Percentiles rank a stretch among this genome's conserved stretches.
Conservation (phyloP, 2,113 vertebrate genomes). For the Myotis brandtii region DNA sequence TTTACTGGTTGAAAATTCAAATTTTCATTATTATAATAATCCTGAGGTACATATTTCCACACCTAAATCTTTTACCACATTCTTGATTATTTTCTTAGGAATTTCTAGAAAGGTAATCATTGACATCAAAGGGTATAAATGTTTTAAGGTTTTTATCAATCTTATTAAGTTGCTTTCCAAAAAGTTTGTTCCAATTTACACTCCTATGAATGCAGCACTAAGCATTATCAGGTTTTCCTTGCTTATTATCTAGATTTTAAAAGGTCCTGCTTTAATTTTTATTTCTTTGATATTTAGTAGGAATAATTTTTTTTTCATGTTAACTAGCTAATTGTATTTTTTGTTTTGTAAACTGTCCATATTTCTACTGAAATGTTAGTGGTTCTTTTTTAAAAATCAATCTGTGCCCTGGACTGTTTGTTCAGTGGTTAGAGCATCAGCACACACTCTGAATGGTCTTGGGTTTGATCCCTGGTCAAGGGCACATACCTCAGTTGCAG, state of each 20-base stretch:
- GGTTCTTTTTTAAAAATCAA: neutral
- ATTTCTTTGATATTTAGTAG: constrained; percentile 49
- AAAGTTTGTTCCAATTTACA: constrained; percentile 38
- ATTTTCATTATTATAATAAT: constrained; percentile 51
- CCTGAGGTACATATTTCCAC: constrained; percentile 28
- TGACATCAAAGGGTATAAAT: constrained; percentile 22
- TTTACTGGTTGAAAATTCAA: neutral
- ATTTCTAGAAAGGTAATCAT: neutral
- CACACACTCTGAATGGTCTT: no score
- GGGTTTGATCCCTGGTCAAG: no score
- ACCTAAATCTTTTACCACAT: constrained; percentile 43
- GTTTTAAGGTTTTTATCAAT: constrained; percentile 50
- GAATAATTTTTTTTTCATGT: neutral
- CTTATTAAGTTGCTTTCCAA: constrained; percentile 20
- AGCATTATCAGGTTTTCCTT: constrained; percentile 29
- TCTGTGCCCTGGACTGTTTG: no score
- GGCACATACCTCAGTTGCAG: no score
- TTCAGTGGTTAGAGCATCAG: no score
- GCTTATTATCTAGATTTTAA: constrained; percentile 43
- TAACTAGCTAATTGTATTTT: constrained; percentile 28
- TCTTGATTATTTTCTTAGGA: constrained; percentile 40
- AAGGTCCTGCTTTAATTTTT: constrained; percentile 36
- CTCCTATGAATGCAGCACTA: neutral
- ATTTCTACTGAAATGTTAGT: constrained; percentile 1
- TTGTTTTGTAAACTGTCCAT: neutral